Evolutionary conservation across 2,113 vertebrate genomes (phyloP).

Genomic region (Ceratotherium simum): DNA sequence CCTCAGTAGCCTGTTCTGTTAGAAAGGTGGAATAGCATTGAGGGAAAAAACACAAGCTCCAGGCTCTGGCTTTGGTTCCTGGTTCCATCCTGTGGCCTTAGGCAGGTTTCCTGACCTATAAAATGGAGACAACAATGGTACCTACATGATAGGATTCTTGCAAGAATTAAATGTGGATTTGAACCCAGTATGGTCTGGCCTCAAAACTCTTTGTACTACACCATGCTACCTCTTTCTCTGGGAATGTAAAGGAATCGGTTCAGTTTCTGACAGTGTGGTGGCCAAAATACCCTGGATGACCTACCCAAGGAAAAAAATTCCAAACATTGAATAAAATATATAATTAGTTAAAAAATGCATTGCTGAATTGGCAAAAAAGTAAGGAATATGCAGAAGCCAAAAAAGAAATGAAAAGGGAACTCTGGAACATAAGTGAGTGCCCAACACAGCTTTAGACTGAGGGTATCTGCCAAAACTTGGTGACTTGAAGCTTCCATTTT

Average conservation of each 20-base stretch:
- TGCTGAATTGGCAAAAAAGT: not conserved
- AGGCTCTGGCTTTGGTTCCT: not conserved
- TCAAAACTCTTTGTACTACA: not conserved
- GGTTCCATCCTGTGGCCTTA: not conserved
- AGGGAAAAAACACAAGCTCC: not conserved
- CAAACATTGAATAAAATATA: not conserved
- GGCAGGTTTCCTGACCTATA: not conserved
- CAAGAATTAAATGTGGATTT: conserved; percentile 12
- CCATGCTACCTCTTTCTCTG: not conserved
- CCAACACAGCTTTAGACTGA: not conserved
- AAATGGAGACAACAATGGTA: not conserved
- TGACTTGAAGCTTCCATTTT: not conserved
- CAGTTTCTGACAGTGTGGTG: not conserved
- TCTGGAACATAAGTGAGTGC: not conserved
- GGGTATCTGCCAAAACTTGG: not conserved
- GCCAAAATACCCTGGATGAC: not conserved
- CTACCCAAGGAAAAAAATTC: not conserved
- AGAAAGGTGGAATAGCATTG: not conserved
- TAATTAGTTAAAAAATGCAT: not conserved
- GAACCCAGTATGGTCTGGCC: not conserved
- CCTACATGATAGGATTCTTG: not conserved
- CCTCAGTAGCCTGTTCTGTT: not conserved
- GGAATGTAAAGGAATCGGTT: not conserved
- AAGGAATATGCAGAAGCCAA: not conserved
- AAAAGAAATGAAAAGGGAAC: not conserved